Evolutionary conservation across 2,113 vertebrate species (phyloP), one percentile per base, ranked within the genome.

Genomic region (Nerophis lumbriciformis): DNA sequence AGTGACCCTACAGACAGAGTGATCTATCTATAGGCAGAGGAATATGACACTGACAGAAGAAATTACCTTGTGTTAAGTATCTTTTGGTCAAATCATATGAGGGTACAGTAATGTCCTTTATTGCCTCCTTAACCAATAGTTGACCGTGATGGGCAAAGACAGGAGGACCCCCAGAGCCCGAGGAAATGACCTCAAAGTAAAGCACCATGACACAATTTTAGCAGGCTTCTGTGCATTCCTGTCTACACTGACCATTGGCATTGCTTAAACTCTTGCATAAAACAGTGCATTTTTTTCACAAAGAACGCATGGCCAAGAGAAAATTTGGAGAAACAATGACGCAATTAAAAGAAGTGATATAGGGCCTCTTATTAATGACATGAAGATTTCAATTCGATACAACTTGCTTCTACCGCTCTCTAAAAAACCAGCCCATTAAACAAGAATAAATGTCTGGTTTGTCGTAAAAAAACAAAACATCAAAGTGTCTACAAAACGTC

Each of bases 141-240:
- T 74, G 65, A 78, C 57, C 50, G 42, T 75, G 69, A 82, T 75
- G 54, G 62, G 50, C 56, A 66, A 58, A 68, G 75, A 83, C 73
- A 77, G 73, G 63, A 68, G 61, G 69, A 71, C 62, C 69, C 28
- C 49, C 36, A 56, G 48, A 59, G 77, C 77, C 79, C 4, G 60
- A 80, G 83, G 84, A 80, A 62, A 77, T 62, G 48, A 75, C 63
- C 39, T 45, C 39, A 56, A 60, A 77, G 61, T 58, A 81, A 63
- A 73, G 58, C 53, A 57, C 63, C n/a, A 65, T 67, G 72, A 76
- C 79, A 69, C 58, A 39, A 51, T 72, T 72, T 63, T 21, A 65
- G 51, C 35, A 64, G 61, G 48, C 44, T 64, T 63, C 11, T 58
- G 49, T 54, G n/a, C 44, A 62, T 67, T 57, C 59, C 57, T 42